Evolutionary conservation across 2,797 vertebrate species (phyloP).

Genomic region (Periophthalmus magnuspinnatus): DNA sequence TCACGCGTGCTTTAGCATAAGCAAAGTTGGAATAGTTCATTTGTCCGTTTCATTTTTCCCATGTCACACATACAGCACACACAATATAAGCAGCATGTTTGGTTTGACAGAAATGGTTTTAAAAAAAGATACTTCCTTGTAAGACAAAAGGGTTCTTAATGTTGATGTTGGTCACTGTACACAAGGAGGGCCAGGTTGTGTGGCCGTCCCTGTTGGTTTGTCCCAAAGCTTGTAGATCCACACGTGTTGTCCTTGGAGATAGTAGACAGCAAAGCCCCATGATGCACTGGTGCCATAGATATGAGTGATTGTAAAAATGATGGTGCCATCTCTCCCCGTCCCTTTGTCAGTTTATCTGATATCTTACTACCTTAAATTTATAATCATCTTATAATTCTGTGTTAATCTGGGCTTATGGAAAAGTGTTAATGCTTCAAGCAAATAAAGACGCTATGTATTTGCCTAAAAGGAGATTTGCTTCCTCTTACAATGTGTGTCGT

Average conservation of each 20-base stretch:
- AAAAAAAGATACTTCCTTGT: conserved; percentile 35
- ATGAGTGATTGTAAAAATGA: conserved; percentile 52
- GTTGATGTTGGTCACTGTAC: conserved; percentile 70
- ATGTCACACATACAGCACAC: conserved; percentile 73
- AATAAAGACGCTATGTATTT: conserved; percentile 28
- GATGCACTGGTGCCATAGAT: conserved; percentile 45
- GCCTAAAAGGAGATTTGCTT: conserved; percentile 29
- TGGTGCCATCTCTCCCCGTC: conserved; percentile 29
- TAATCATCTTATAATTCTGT: conserved; percentile 13
- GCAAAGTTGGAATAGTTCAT: conserved; percentile 51
- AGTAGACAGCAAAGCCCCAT: conserved; percentile 38
- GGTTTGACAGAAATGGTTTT: conserved; percentile 68
- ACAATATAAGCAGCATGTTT: conserved; percentile 82
- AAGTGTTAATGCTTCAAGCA: conserved; percentile 7
- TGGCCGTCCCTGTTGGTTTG: conserved; percentile 53
- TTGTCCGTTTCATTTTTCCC: conserved; percentile 50
- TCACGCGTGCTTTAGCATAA: conserved; percentile 25
- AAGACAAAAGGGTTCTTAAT: conserved; percentile 60
- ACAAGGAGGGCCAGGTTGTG: conserved; percentile 56
- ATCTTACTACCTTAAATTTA: background rate
- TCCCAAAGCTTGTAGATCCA: conserved; percentile 45
- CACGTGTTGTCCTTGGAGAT: conserved; percentile 23
- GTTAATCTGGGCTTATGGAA: conserved; percentile 26
- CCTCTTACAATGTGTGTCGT: conserved; percentile 14
- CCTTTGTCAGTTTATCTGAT: conserved; percentile 15